Evolutionary conservation across 2,888 invertebrate species (phyloP).

Genomic region (Caenorhabditis sp.): DNA sequence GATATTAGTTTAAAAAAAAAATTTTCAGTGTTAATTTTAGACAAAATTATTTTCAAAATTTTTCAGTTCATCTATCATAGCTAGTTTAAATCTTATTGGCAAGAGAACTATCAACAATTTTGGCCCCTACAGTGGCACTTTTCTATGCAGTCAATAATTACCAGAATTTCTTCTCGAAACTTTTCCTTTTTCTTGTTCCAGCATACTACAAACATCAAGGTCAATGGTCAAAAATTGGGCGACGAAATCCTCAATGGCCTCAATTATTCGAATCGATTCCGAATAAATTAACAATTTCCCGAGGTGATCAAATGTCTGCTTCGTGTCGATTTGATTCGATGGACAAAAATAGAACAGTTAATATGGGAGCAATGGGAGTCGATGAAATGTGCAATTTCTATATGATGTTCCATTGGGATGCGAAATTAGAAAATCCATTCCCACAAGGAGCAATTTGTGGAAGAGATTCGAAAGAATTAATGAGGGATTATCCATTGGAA

Average conservation of each 20-base stretch:
- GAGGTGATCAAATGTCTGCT: conserved; percentile 74
- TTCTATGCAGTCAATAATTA: too few relatives aligned
- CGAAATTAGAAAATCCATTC: conserved; percentile 66
- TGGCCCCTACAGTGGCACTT: too few relatives aligned
- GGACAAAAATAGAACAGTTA: conserved; percentile 70
- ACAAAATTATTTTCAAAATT: too few relatives aligned
- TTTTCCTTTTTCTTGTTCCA: background rate
- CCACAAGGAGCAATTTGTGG: conserved; percentile 67
- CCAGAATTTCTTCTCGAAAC: too few relatives aligned
- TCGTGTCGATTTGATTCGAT: conserved; percentile 76
- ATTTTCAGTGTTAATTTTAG: too few relatives aligned
- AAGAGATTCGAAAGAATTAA: conserved; percentile 12
- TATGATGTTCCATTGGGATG: conserved; percentile 74
- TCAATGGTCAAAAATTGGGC: conserved; percentile 72
- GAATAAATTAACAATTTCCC: conserved; percentile 71
- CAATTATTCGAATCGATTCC: conserved; percentile 76
- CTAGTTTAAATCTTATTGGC: too few relatives aligned
- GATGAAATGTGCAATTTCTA: conserved; percentile 76
- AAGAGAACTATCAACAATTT: too few relatives aligned
- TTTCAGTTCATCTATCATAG: too few relatives aligned
- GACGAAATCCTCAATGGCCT: conserved; percentile 77
- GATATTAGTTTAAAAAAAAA: too few relatives aligned
- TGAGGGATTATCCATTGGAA: conserved; percentile 59
- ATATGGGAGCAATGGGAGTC: conserved; percentile 73
- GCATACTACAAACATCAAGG: conserved; percentile 72